Evolutionary conservation across 1,140 invertebrate species (phyloP).

Genomic region (Physella acuta): DNA sequence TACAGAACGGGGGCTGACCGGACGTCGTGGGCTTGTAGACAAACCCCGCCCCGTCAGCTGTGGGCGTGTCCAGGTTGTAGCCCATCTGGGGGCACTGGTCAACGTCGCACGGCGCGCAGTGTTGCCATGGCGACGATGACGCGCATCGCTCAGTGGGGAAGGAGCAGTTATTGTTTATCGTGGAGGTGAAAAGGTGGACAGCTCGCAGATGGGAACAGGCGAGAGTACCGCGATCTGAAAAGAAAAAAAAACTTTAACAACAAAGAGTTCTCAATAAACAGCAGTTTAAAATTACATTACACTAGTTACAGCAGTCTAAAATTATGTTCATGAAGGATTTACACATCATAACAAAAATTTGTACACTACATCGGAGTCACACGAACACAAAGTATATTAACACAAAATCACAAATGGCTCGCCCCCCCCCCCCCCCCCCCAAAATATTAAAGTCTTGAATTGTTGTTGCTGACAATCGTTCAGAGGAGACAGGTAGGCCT

Average conservation of each 20-base stretch:
- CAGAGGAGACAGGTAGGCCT: too few relatives aligned
- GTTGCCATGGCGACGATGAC: not conserved
- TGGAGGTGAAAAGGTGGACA: not conserved
- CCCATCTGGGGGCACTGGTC: conserved; percentile 3
- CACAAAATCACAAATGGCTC: too few relatives aligned
- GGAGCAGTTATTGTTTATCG: not conserved
- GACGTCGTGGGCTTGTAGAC: too few relatives aligned
- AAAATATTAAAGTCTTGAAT: too few relatives aligned
- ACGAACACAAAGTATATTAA: too few relatives aligned
- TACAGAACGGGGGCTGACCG: too few relatives aligned
- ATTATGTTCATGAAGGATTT: not conserved
- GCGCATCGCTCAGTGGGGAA: not conserved
- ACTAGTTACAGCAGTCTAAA: not conserved
- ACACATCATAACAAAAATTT: not conserved
- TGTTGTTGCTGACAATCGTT: too few relatives aligned
- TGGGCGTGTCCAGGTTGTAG: conserved; percentile 12
- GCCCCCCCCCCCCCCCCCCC: too few relatives aligned
- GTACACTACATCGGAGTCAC: not conserved
- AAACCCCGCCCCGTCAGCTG: too few relatives aligned
- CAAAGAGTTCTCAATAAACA: not conserved
- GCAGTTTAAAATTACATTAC: not conserved
- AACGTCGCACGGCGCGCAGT: not conserved
- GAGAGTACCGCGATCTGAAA: not conserved
- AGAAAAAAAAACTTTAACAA: not conserved
- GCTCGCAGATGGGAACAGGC: conserved; percentile 7